These are phyloP conservation scores for Bucorvus abyssinicus DNA, from an alignment of 2,797 vertebrate species.

Conservation along the genomic window DNA sequence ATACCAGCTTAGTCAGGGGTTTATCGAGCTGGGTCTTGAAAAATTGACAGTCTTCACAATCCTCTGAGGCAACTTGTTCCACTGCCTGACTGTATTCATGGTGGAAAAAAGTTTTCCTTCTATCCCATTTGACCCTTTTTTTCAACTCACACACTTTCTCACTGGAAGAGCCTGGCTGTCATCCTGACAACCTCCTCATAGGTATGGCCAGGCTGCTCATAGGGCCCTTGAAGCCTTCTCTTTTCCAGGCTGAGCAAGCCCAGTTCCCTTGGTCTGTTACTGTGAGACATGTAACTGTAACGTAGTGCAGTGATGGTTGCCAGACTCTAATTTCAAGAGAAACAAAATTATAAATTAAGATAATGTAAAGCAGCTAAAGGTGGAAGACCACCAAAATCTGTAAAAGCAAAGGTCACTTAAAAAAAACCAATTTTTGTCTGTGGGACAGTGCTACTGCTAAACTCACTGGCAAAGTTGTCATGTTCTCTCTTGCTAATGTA, in stretches of 20 bases:
- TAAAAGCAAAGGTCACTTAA: background rate
- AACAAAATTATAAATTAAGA: background rate
- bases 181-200: background rate
- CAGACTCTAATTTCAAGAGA: background rate
- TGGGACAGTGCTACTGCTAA: background rate
- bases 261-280: background rate
- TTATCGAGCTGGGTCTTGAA: background rate
- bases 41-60: background rate
- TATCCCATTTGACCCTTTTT: background rate
- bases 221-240: background rate
- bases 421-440: background rate
- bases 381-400: background rate
- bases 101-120: background rate
- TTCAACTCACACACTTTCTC: background rate
- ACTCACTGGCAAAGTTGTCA: background rate
- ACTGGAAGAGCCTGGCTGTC: background rate
- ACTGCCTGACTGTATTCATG: background rate
- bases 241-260: background rate
- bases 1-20: background rate
- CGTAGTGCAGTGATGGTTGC: rapidly evolving
- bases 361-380: background rate
- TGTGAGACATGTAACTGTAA: background rate
- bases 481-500: background rate
- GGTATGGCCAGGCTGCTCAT: background rate
- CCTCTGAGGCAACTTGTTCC: background rate